Percentiles rank a stretch among this genome's conserved stretches.
Conservation (phyloP, 1,140 invertebrate species). For the Stegodyphus mimosarum region DNA sequence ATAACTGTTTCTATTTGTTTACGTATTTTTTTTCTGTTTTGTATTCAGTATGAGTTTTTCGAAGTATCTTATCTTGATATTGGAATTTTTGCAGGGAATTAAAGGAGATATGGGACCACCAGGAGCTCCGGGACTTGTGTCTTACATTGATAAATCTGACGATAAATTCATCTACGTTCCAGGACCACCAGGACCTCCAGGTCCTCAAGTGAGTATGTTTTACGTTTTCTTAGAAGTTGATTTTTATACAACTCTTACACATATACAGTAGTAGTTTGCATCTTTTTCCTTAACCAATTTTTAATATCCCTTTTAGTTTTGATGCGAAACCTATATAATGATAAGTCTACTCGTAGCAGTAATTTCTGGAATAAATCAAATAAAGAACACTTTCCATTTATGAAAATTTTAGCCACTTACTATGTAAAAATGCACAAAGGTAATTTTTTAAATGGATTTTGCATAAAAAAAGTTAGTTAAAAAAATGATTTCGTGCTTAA, state of each 20-base stretch:
- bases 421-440: too few relatives aligned
- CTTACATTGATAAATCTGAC: conserved; percentile 65
- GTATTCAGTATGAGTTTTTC: too few relatives aligned
- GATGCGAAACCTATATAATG: neutral
- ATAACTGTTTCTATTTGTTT: too few relatives aligned
- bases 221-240: neutral
- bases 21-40: too few relatives aligned
- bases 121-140: conserved; percentile 71
- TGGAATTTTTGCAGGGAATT: conserved; percentile 68
- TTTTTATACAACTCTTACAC: neutral
- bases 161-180: conserved; percentile 62
- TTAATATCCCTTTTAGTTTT: neutral
- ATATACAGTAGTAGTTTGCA: neutral
- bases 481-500: too few relatives aligned
- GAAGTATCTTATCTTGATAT: too few relatives aligned
- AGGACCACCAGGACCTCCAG: conserved; percentile 71
- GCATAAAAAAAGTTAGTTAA: too few relatives aligned
- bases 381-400: too few relatives aligned
- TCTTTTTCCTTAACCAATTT: neutral
- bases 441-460: too few relatives aligned
- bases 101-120: conserved; percentile 64
- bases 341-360: too few relatives aligned
- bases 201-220: conserved; percentile 29
- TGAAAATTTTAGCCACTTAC: too few relatives aligned
- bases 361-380: too few relatives aligned